Conservation (phyloP, 2,113 vertebrate genomes). For the Arenaria interpres region DNA sequence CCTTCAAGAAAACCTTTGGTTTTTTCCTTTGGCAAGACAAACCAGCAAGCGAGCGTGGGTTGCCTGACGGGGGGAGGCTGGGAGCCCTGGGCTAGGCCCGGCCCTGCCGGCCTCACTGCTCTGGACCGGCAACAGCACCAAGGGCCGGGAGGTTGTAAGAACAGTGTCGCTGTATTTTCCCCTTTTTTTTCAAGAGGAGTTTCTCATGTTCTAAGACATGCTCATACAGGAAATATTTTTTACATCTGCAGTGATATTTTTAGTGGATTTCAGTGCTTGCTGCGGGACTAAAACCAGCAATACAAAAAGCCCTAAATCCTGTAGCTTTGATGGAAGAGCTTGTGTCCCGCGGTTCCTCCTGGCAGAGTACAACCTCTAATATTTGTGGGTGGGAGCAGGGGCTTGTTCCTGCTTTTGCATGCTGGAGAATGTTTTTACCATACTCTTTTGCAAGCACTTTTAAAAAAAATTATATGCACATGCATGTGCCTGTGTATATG, state of each 20-base stretch:
- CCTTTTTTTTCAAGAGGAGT: neutral
- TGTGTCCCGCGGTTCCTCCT: neutral
- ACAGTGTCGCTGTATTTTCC: neutral
- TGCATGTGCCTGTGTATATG: neutral
- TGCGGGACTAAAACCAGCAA: neutral
- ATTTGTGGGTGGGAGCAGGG: neutral
- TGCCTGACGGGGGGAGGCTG: neutral
- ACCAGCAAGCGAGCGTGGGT: rapidly evolving
- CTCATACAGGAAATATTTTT: neutral
- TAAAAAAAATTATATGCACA: rapidly evolving
- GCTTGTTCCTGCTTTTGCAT: neutral
- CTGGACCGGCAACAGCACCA: rapidly evolving
- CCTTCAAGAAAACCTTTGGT: neutral
- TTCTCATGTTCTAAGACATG: neutral
- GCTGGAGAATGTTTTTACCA: neutral
- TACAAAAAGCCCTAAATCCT: neutral
- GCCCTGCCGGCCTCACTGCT: rapidly evolving
- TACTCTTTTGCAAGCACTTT: neutral
- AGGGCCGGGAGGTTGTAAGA: neutral
- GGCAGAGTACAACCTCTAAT: neutral
- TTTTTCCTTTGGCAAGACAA: neutral
- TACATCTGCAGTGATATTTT: neutral
- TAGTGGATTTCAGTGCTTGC: neutral
- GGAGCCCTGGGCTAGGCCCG: neutral
- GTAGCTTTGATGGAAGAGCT: neutral